Conservation (phyloP, 1,140 invertebrate species). For the Steinernema feltiae region DNA sequence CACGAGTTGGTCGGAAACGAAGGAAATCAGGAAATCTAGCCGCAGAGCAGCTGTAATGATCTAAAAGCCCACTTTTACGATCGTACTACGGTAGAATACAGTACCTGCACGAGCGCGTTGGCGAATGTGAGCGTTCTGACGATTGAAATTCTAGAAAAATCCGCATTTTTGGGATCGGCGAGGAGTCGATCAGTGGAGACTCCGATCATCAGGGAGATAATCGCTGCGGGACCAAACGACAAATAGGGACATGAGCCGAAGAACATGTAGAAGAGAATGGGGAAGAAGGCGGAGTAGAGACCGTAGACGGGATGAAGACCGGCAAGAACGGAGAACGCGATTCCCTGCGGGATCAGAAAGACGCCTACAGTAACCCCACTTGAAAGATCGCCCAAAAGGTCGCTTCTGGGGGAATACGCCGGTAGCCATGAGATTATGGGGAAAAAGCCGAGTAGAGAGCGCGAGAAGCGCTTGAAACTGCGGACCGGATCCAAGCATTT, state of each 20-base stretch:
- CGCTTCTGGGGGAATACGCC: background rate
- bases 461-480: background rate
- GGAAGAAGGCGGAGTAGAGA: conserved; percentile 59
- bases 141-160: background rate
- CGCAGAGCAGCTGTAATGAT: background rate
- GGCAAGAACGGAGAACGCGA: conserved; percentile 59
- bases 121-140: conserved; percentile 1
- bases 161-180: background rate
- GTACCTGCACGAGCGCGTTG: background rate
- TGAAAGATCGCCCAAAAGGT: conserved; percentile 51
- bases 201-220: background rate
- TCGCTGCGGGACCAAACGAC: conserved; percentile 7
- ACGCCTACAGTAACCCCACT: conserved; percentile 59
- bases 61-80: background rate
- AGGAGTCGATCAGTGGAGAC: background rate
- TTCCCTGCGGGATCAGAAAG: conserved; percentile 59
- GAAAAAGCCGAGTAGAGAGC: background rate
- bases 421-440: background rate
- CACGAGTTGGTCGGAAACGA: background rate
- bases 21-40: conserved; percentile 1
- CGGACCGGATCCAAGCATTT: background rate
- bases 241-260: conserved; percentile 59
- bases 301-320: conserved; percentile 59
- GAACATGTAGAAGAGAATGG: conserved; percentile 57
- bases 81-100: too few species aligned